phyloP scores from a whole-genome alignment of 1,140 invertebrate species.

The Maconellicoccus hirsutus region DNA sequence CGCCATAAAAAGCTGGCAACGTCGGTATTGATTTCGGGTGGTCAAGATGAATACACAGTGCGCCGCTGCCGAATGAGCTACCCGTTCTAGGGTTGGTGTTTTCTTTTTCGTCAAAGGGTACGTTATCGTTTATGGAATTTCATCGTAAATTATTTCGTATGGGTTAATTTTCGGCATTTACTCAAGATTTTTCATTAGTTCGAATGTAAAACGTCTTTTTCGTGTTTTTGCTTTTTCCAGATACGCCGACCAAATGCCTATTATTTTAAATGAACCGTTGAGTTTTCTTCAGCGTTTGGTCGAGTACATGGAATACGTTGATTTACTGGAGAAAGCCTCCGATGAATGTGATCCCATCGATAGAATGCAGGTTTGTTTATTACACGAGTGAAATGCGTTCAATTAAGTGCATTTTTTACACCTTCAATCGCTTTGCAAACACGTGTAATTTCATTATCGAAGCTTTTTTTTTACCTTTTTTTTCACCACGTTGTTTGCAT shows the following conservation, averaged over 20 bases:
- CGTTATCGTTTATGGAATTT: conserved; percentile 4
- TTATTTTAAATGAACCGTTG: conserved; percentile 91
- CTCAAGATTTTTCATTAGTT: not conserved
- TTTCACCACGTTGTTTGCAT: too few species aligned
- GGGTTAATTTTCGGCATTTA: not conserved
- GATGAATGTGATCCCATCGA: conserved; percentile 60
- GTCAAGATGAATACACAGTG: not conserved
- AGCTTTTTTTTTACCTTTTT: too few species aligned
- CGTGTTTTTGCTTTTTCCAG: not conserved
- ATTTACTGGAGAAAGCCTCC: conserved; percentile 66
- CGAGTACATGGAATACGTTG: conserved; percentile 89
- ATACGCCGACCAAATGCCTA: conserved; percentile 67
- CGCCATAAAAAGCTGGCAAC: not conserved
- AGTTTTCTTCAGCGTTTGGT: conserved; percentile 89
- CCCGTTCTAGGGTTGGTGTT: not conserved
- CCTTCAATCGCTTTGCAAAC: too few species aligned
- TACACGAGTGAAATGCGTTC: too few species aligned
- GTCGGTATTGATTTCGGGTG: not conserved
- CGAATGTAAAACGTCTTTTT: not conserved
- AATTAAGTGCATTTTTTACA: too few species aligned
- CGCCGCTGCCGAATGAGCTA: not conserved
- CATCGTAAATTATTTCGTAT: not conserved
- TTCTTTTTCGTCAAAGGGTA: not conserved
- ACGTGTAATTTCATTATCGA: too few species aligned
- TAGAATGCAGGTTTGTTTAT: conserved; percentile 62